phyloP scores from a whole-genome alignment of 2,888 invertebrate species.

The Schizaphis graminum region DNA sequence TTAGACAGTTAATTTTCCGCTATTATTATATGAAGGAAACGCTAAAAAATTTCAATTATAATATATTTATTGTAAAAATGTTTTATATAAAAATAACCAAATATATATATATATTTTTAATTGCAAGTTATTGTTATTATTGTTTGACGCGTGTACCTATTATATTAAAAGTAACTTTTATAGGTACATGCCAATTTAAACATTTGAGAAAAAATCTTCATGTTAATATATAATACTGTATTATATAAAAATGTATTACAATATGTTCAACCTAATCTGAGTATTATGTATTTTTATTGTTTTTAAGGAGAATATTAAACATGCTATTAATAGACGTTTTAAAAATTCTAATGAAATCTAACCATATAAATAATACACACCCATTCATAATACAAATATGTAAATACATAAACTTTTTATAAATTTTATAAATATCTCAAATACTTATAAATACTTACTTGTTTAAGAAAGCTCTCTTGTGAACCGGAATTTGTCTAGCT shows the following conservation, averaged over 20 bases:
- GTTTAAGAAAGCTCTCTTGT: background rate
- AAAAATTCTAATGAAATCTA: no score
- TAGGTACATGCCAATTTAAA: background rate
- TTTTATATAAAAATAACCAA: constrained; percentile 2
- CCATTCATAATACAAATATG: background rate
- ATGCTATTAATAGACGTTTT: no score
- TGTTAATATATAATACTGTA: background rate
- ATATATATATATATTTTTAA: background rate
- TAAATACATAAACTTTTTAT: background rate
- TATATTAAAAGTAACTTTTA: background rate
- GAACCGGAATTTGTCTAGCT: background rate
- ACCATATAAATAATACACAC: background rate
- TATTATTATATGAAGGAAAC: background rate
- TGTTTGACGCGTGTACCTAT: background rate
- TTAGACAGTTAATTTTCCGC: background rate
- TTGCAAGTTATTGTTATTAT: background rate
- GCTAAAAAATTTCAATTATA: background rate
- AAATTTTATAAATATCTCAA: background rate
- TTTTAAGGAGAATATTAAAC: background rate
- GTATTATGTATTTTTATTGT: background rate
- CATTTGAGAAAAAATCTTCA: background rate
- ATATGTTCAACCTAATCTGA: background rate
- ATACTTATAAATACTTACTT: background rate
- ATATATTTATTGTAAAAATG: background rate
- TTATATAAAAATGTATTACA: background rate